A percentile compares a stretch with the other conserved stretches of the same genome.
Evolutionary conservation across 2,888 invertebrate genomes (phyloP).

Genomic region (Lacanobia wlatinum): DNA sequence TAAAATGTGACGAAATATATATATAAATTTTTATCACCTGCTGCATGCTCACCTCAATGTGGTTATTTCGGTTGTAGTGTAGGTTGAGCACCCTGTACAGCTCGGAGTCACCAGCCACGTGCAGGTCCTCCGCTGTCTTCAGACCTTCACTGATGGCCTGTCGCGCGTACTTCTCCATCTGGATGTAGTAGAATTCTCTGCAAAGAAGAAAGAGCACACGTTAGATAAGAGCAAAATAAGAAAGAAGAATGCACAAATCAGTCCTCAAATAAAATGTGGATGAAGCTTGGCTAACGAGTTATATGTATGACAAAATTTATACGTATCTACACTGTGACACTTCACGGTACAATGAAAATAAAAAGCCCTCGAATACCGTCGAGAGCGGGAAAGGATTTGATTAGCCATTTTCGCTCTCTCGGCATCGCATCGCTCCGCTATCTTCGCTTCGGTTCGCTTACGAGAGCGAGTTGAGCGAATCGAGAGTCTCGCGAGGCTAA

Average conservation of each 20-base stretch:
- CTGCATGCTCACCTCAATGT: constrained; percentile 95
- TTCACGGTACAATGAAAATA: constrained; percentile 88
- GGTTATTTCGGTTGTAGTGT: constrained; percentile 99
- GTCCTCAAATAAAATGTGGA: constrained; percentile 52
- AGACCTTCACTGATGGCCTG: constrained; percentile 99
- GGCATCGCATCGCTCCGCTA: constrained; percentile 84
- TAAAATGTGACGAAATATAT: constrained; percentile 20
- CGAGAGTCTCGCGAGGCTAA: constrained; percentile 90
- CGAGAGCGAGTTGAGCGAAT: constrained; percentile 85
- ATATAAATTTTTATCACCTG: constrained; percentile 43
- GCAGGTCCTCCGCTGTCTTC: constrained; percentile 97
- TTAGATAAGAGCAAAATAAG: constrained; percentile 41
- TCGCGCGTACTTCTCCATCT: constrained; percentile 99
- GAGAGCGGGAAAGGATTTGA: constrained; percentile 90
- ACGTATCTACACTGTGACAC: constrained; percentile 82
- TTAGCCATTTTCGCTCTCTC: constrained; percentile 89
- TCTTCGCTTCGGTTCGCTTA: constrained; percentile 88
- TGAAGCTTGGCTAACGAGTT: constrained; percentile 49
- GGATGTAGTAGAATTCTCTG: constrained; percentile 99
- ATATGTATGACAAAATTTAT: constrained; percentile 63
- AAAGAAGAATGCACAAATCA: constrained; percentile 12
- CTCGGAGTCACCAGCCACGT: constrained; percentile 98
- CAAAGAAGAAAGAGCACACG: constrained; percentile 69
- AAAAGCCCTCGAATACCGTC: constrained; percentile 86
- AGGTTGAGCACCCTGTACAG: constrained; percentile 99